These are phyloP conservation scores for Protonibea diacanthus DNA, from an alignment of 2,797 vertebrate genomes.

Conservation along the genomic window DNA sequence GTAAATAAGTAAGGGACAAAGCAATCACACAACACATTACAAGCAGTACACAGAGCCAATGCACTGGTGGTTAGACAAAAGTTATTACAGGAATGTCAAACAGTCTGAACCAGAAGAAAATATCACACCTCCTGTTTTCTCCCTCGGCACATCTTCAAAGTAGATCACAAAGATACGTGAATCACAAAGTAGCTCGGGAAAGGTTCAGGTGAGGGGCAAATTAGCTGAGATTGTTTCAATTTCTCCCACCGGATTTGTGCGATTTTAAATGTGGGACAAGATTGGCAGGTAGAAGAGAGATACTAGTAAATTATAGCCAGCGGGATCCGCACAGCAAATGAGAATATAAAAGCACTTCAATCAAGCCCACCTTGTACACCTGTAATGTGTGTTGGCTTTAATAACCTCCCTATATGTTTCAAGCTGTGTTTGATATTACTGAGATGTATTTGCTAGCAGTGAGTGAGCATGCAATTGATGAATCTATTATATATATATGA, in stretches of 20 bases:
- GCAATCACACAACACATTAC: constrained; percentile 46
- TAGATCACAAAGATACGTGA: constrained; percentile 69
- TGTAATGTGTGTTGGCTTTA: constrained; percentile 42
- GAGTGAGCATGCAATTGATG: constrained; percentile 32
- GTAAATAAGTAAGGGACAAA: constrained; percentile 65
- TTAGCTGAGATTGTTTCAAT: constrained; percentile 77
- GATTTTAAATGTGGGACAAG: constrained; percentile 74
- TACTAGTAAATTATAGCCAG: constrained; percentile 68
- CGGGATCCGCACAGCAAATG: constrained; percentile 59
- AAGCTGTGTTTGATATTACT: constrained; percentile 26
- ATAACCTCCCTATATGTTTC: constrained; percentile 40
- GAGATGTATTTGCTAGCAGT: constrained; percentile 14
- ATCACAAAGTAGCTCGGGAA: constrained; percentile 67
- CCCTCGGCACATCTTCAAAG: constrained; percentile 67
- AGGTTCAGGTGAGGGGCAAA: constrained; percentile 76
- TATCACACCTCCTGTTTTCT: constrained; percentile 61
- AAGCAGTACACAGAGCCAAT: constrained; percentile 35
- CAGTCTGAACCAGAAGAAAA: constrained; percentile 59
- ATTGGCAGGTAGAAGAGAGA: constrained; percentile 68
- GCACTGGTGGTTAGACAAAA: constrained; percentile 55
- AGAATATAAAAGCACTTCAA: constrained; percentile 67
- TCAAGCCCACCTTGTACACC: constrained; percentile 53
- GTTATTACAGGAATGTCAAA: constrained; percentile 74
- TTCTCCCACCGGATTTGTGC: constrained; percentile 67
- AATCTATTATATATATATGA: constrained; percentile 21